Conservation (phyloP, 2,113 vertebrate species). For the Entomyzon cyanotis region DNA sequence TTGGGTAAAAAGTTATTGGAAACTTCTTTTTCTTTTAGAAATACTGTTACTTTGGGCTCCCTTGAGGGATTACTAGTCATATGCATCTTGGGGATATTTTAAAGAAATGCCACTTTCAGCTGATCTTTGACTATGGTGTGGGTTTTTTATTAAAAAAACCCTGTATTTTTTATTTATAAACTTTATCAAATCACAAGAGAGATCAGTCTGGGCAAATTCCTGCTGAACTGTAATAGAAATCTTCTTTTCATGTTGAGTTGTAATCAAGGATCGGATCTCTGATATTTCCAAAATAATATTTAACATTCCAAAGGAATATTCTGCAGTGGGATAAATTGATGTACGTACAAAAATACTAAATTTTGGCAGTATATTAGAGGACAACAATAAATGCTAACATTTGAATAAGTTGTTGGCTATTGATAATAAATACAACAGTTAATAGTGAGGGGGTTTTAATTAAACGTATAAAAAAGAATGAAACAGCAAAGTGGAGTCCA, state of each 20-base stretch:
- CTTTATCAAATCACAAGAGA: neutral
- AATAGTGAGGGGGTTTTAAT: neutral
- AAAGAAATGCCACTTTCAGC: neutral
- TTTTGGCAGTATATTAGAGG: neutral
- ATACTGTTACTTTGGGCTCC: neutral
- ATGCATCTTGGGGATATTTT: neutral
- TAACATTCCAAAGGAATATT: neutral
- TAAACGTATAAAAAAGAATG: neutral
- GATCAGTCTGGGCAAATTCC: neutral
- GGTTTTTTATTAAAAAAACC: neutral
- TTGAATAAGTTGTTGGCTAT: neutral
- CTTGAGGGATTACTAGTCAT: neutral
- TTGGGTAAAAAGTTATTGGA: conserved; percentile 11
- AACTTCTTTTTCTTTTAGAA: conserved; percentile 13
- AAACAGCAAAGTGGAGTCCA: neutral
- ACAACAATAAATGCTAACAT: neutral
- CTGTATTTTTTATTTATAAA: neutral
- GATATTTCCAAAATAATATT: neutral
- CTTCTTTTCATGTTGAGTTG: neutral
- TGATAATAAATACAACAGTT: neutral
- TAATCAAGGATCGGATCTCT: neutral
- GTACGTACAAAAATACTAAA: neutral
- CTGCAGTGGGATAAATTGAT: neutral
- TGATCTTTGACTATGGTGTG: neutral
- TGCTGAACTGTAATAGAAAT: neutral